A percentile compares a stretch with the other conserved stretches of the same genome.
These are phyloP conservation scores for Rhinoderma darwinii DNA, from an alignment of 2,113 vertebrate genomes.

Conservation along the genomic window DNA sequence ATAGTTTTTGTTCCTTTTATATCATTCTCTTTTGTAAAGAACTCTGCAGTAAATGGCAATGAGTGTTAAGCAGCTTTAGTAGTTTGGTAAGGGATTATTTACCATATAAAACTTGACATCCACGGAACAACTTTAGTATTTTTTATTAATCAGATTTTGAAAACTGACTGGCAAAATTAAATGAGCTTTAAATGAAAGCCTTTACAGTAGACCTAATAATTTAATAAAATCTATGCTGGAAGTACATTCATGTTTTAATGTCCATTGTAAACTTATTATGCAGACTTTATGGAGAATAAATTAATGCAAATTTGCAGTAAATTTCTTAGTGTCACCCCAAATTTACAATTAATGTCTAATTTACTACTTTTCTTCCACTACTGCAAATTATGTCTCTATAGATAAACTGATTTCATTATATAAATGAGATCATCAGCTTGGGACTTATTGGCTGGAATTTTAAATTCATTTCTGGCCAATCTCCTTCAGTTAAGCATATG, in stretches of 20 bases:
- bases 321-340: not conserved
- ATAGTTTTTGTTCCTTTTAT: too few species aligned
- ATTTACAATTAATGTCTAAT: not conserved
- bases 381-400: not conserved
- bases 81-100: not conserved
- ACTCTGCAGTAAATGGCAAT: not conserved
- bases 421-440: not conserved
- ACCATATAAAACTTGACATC: not conserved
- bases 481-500: not conserved
- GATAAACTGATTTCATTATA: not conserved
- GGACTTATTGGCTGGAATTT: not conserved
- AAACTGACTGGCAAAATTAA: not conserved
- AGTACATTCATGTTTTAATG: not conserved
- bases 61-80: not conserved
- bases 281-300: not conserved
- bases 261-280: slow-evolving; percentile 1
- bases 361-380: not conserved
- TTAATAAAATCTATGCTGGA: not conserved
- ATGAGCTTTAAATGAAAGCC: slow-evolving; percentile 11
- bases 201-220: not conserved
- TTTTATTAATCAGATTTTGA: not conserved
- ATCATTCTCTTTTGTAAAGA: not conserved
- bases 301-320: not conserved
- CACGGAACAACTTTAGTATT: not conserved
- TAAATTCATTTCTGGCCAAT: not conserved